These are phyloP conservation scores for Protodeltote pygarga DNA, from an alignment of 2,888 invertebrate species.

Conservation along the genomic window DNA sequence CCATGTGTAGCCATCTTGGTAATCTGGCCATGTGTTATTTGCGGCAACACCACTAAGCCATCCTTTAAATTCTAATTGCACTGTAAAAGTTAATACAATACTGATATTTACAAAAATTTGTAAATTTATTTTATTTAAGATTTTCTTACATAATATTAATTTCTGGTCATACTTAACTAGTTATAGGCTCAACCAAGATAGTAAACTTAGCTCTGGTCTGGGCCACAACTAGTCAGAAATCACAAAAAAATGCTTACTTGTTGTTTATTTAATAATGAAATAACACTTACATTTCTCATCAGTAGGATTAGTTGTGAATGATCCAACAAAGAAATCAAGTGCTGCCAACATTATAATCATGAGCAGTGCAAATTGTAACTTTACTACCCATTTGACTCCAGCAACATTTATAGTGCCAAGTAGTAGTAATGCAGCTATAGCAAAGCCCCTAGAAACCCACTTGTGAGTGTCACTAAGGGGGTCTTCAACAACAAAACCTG, in stretches of 20 bases:
- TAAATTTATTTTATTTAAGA: too few species aligned
- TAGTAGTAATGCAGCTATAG: conserved; percentile 94
- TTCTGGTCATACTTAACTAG: too few species aligned
- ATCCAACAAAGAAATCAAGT: conserved; percentile 97
- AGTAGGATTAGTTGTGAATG: conserved; percentile 90
- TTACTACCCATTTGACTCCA: conserved; percentile 99
- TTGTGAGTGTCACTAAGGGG: conserved; percentile 71
- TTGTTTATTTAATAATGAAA: too few species aligned
- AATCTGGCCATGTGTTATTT: conserved; percentile 93
- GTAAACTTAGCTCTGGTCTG: too few species aligned
- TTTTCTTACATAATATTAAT: too few species aligned
- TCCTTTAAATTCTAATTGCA: conserved; percentile 91
- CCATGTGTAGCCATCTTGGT: conserved; percentile 94
- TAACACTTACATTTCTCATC: conserved; percentile 78
- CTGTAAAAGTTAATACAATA: conserved; percentile 39
- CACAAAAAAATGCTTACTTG: too few species aligned
- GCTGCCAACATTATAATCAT: conserved; percentile 95
- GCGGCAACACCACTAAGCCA: conserved; percentile 93
- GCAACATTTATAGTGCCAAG: conserved; percentile 97
- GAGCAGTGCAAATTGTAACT: conserved; percentile 96
- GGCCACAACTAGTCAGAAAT: too few species aligned
- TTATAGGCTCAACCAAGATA: too few species aligned
- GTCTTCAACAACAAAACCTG: conserved; percentile 91
- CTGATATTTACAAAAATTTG: too few species aligned
- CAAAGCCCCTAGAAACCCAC: conserved; percentile 96